Evolutionary conservation across 2,888 invertebrate genomes (phyloP).

Genomic region (Tenthredo amoena): DNA sequence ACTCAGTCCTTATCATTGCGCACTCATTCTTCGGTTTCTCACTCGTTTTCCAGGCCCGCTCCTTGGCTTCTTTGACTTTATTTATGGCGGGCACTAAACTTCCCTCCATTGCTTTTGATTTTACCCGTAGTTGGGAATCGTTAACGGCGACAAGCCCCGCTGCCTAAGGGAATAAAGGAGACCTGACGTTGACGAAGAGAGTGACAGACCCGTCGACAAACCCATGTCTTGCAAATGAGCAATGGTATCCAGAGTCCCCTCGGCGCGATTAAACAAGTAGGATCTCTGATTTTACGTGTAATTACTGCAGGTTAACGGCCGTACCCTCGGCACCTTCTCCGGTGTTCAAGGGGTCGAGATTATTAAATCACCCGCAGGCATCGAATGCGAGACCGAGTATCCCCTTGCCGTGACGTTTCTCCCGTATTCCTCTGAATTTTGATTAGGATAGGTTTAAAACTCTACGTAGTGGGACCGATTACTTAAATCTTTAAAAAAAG

Average conservation of each 20-base stretch:
- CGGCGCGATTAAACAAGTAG: conserved; percentile 42
- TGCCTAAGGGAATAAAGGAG: conserved; percentile 28
- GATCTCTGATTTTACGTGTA: conserved; percentile 46
- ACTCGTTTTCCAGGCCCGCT: conserved; percentile 10
- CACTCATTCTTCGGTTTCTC: conserved; percentile 18
- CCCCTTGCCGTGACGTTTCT: not conserved
- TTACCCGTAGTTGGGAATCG: not conserved
- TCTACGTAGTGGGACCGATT: not conserved
- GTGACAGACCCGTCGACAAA: conserved; percentile 37
- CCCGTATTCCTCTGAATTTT: conserved; percentile 8
- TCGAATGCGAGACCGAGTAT: conserved; percentile 5
- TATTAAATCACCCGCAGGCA: conserved; percentile 50
- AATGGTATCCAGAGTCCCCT: conserved; percentile 24
- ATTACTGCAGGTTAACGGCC: conserved; percentile 45
- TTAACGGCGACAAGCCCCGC: not conserved
- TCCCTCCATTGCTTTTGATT: conserved; percentile 47
- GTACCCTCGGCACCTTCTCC: conserved; percentile 2
- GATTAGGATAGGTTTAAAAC: not conserved
- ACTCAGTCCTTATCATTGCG: conserved; percentile 37
- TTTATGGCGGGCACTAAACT: conserved; percentile 63
- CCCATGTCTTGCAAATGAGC: conserved; percentile 33
- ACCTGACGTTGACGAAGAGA: conserved; percentile 40
- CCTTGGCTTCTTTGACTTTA: conserved; percentile 59
- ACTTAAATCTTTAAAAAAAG: conserved; percentile 12
- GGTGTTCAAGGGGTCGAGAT: conserved; percentile 19